Evolutionary conservation across 2,797 vertebrate species (phyloP).

Genomic region (Poeciliopsis presidionis): DNA sequence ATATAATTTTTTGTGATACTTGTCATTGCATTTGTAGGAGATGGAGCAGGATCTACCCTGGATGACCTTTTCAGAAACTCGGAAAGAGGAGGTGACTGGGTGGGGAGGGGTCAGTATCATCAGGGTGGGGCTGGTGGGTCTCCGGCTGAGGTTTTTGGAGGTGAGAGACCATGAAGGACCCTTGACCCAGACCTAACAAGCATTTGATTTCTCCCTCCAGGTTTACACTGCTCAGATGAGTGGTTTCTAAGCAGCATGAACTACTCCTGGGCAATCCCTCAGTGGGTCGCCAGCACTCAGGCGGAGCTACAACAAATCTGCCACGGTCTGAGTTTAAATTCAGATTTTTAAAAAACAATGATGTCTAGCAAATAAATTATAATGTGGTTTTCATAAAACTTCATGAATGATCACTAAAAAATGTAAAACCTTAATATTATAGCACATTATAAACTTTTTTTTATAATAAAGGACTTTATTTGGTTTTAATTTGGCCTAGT

Average conservation of each 20-base stretch:
- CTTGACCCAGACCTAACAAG: conserved; percentile 70
- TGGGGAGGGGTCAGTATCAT: conserved; percentile 37
- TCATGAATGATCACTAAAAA: not conserved
- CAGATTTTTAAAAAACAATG: not conserved
- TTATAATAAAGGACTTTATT: too few relatives aligned
- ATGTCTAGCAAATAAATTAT: not conserved
- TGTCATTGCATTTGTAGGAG: conserved; percentile 27
- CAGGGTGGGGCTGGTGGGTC: conserved; percentile 40
- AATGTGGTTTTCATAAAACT: not conserved
- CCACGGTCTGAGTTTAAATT: not conserved
- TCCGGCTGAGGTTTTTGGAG: conserved; percentile 62
- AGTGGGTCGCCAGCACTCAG: conserved; percentile 1
- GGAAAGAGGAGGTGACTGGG: conserved; percentile 12
- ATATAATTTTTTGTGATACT: conserved; percentile 2
- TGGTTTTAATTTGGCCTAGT: not conserved
- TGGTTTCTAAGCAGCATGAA: conserved; percentile 44
- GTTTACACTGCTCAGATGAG: conserved; percentile 58
- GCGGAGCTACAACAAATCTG: conserved; percentile 6
- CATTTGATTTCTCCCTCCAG: conserved; percentile 77
- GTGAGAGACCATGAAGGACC: conserved; percentile 84
- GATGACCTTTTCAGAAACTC: conserved; percentile 73
- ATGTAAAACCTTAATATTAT: not conserved
- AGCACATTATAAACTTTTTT: not conserved
- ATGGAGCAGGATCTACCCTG: conserved; percentile 31
- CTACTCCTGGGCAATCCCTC: conserved; percentile 41